Conservation (phyloP, 2,797 vertebrate species). For the Onychomys arenicola region DNA sequence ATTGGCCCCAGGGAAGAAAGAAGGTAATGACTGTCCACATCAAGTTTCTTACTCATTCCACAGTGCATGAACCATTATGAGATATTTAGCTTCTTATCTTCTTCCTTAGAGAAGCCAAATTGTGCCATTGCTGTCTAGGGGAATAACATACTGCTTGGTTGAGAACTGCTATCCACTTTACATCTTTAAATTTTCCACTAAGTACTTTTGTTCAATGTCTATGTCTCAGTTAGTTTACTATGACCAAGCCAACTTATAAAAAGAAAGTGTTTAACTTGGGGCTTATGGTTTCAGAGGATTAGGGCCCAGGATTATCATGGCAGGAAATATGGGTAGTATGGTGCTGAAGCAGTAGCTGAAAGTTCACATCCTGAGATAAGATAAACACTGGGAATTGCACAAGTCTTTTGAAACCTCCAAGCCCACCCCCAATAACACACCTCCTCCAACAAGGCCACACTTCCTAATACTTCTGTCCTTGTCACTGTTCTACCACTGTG, state of each 20-base stretch:
- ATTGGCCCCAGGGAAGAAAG: no score
- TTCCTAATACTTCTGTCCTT: not conserved
- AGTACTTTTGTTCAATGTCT: not conserved
- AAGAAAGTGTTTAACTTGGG: not conserved
- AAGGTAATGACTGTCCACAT: rapidly evolving
- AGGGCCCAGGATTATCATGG: not conserved
- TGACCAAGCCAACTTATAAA: not conserved
- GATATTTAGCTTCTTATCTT: not conserved
- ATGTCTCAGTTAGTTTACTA: not conserved
- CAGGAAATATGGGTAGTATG: not conserved
- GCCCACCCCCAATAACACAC: not conserved
- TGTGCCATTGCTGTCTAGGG: not conserved
- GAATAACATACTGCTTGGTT: not conserved
- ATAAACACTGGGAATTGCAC: not conserved
- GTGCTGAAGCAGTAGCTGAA: not conserved
- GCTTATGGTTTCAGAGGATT: not conserved
- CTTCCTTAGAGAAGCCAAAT: not conserved
- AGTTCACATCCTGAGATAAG: not conserved
- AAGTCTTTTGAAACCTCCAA: not conserved
- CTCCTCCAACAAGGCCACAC: not conserved
- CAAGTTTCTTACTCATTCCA: not conserved
- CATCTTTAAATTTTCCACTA: conserved; percentile 16
- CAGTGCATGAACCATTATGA: no score
- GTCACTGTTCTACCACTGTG: not conserved
- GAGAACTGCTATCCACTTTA: not conserved